Percentiles rank a stretch among this genome's conserved stretches.
phyloP scores from a whole-genome alignment of 1,140 invertebrate genomes.

The Spodoptera frugiperda region DNA sequence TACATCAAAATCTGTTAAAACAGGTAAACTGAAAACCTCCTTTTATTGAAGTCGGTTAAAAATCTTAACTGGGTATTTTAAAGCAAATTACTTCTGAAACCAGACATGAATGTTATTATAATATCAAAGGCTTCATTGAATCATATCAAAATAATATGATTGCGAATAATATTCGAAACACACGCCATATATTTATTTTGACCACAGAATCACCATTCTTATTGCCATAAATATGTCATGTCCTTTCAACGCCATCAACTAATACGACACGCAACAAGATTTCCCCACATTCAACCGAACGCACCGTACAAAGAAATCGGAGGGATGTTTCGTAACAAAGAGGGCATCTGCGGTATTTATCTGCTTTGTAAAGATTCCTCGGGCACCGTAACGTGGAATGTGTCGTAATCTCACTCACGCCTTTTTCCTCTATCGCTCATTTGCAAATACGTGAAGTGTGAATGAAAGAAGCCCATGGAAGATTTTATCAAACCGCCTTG shows the following conservation, averaged over 20 bases:
- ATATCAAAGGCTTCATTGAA: no score
- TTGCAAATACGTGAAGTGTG: constrained; percentile 46
- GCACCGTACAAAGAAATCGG: constrained; percentile 52
- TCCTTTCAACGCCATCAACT: constrained; percentile 12
- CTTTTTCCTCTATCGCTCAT: constrained; percentile 46
- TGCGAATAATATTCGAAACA: no score
- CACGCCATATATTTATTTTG: no score
- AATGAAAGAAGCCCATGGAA: constrained; percentile 7
- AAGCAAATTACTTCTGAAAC: no score
- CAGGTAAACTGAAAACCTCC: no score
- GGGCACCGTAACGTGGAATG: constrained; percentile 39
- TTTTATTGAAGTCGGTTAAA: no score
- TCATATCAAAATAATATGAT: no score
- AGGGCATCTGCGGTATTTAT: constrained; percentile 57
- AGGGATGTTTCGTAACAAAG: constrained; percentile 57
- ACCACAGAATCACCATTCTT: no score
- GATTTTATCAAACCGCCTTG: constrained; percentile 24
- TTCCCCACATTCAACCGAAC: constrained; percentile 41
- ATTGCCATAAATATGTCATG: background rate
- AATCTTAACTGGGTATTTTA: no score
- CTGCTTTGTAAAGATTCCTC: constrained; percentile 55
- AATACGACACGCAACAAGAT: constrained; percentile 13
- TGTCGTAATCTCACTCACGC: constrained; percentile 29
- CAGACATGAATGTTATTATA: no score
- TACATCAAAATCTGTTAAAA: no score